Base-by-base conservation (phyloP, 2,797 vertebrate genomes). In the Ficedula albicollis region DNA sequence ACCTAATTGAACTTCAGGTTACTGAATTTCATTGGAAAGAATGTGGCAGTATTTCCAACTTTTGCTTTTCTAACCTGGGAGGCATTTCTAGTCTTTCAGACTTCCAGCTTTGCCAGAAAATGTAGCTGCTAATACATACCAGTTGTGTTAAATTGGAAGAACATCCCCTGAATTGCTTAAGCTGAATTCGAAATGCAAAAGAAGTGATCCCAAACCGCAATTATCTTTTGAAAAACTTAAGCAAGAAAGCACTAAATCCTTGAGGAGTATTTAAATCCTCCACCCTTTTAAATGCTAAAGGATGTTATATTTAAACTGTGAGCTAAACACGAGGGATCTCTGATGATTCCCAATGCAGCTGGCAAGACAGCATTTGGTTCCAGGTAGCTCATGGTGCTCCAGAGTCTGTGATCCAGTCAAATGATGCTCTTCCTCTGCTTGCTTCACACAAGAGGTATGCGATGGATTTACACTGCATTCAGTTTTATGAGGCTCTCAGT, bases 201-300 rank as follows among this genome's bases (percentile, higher is more conserved):
- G 68, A 90, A 92, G 64, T 27, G 86, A 85, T 93, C 62, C 46
- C 72, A 55, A 78, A 43, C 5, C 43, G 77, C 32, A 41, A 10
- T 52, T 89, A 78, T 59, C 14, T 90, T 82, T n/a, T 32, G 18
- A 78, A 67, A 81, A 68, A 54, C 15, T 44, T 48, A 88, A 93
- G 12, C 22, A 95, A 91, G 69, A 93, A 76, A 68, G 62, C 19
- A 89, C 58, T 41, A 94, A 77, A 76, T 80, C 54, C 76, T 94
- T 84, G 60, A 90, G 72, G 20, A 58, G 17, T 41, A 60, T 90
- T 94, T 78, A 92, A 96, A 95, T 43, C 41, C 39, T 54, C 30
- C 52, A 58, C 29, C 62, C n/a, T 39, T 92, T 91, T 58, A 93
- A 91, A 96, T 74, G 74, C 58, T 76, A 27, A 21, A 62, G 39